phyloP scores from a whole-genome alignment of 2,888 invertebrate species.

The Drosophila pegasa region DNA sequence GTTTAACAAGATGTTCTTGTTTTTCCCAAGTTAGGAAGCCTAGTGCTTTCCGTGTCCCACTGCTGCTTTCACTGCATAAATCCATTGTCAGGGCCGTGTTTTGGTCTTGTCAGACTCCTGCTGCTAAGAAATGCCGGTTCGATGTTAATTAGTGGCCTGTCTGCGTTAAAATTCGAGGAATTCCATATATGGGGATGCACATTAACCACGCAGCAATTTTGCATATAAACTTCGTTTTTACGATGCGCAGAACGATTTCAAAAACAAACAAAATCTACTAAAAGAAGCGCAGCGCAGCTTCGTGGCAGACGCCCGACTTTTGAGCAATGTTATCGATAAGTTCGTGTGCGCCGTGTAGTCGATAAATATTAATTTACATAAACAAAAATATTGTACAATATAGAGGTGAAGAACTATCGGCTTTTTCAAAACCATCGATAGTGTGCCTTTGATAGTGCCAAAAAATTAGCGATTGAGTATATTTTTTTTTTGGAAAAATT shows the following conservation, averaged over 20 bases:
- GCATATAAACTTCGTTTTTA: too few relatives aligned
- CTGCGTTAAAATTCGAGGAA: slow-evolving; percentile 23
- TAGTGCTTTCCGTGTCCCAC: slow-evolving; percentile 61
- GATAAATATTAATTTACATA: slow-evolving; percentile 7
- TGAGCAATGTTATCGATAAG: slow-evolving; percentile 32
- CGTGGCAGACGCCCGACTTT: slow-evolving; percentile 48
- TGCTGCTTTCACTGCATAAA: slow-evolving; percentile 27
- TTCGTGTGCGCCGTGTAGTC: not conserved
- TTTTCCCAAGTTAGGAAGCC: slow-evolving; percentile 88
- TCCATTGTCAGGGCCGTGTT: slow-evolving; percentile 65
- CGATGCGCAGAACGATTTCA: slow-evolving; percentile 14
- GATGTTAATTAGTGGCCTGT: slow-evolving; percentile 24
- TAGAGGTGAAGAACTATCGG: too few relatives aligned
- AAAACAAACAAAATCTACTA: slow-evolving; percentile 44
- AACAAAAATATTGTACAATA: too few relatives aligned
- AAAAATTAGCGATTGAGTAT: too few relatives aligned
- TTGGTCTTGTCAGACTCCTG: slow-evolving; percentile 9
- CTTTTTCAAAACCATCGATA: too few relatives aligned
- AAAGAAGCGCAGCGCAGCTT: slow-evolving; percentile 47
- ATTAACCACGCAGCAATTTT: slow-evolving; percentile 19
- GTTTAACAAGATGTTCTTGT: slow-evolving; percentile 91
- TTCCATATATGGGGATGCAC: slow-evolving; percentile 26
- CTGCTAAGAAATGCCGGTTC: slow-evolving; percentile 41
- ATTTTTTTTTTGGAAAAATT: too few relatives aligned
- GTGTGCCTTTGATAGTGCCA: too few relatives aligned